Conservation (phyloP, 2,113 vertebrate species). For the Poecile atricapillus region DNA sequence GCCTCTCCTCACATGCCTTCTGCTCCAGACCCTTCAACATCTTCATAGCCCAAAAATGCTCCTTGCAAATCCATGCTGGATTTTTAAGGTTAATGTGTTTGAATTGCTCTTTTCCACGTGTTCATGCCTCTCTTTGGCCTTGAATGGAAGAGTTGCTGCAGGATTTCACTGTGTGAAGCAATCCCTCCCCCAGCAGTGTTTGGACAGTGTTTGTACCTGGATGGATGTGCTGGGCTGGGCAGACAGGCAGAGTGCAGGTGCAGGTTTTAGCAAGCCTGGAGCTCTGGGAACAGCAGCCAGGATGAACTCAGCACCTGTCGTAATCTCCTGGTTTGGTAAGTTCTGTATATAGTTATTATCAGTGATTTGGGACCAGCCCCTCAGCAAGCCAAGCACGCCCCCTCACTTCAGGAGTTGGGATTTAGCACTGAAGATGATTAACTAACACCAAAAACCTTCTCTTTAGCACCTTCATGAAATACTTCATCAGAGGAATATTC, state of each 20-base stretch:
- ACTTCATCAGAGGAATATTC: too few species aligned
- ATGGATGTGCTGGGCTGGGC: slow-evolving; percentile 3
- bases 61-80: background rate
- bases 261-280: slow-evolving; percentile 53
- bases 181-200: background rate
- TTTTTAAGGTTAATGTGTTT: background rate
- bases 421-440: background rate
- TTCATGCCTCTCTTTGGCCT: background rate
- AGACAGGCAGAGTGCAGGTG: background rate
- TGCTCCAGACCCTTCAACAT: background rate
- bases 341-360: background rate
- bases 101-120: background rate
- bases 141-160: background rate
- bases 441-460: background rate
- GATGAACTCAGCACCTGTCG: slow-evolving; percentile 31
- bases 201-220: background rate
- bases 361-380: background rate
- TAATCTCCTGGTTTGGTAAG: slow-evolving; percentile 25
- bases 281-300: background rate
- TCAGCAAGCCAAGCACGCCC: background rate
- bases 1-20: background rate
- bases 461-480: background rate
- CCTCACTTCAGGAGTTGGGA: background rate
- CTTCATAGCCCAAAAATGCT: background rate
- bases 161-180: background rate